phyloP scores from a whole-genome alignment of 2,888 invertebrate genomes.

The Schizotus pectinicornis region DNA sequence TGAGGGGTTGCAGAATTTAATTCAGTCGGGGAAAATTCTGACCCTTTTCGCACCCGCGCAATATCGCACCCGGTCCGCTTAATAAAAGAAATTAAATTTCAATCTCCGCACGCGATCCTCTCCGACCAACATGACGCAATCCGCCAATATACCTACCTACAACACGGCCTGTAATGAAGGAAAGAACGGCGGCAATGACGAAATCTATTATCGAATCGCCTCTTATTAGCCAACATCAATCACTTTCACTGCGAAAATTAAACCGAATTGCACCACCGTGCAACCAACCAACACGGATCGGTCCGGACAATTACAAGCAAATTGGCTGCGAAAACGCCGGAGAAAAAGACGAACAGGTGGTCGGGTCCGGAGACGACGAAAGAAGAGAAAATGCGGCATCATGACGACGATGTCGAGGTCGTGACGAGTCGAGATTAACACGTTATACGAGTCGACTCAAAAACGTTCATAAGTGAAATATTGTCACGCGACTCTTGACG shows the following conservation, averaged over 20 bases:
- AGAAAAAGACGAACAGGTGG: slow-evolving; percentile 37
- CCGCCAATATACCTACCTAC: too few relatives aligned
- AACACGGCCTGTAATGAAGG: not conserved
- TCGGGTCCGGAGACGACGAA: slow-evolving; percentile 24
- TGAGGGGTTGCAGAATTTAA: slow-evolving; percentile 48
- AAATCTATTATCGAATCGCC: not conserved
- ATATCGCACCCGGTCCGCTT: slow-evolving; percentile 34
- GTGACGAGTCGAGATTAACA: slow-evolving; percentile 33
- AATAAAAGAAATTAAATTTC: slow-evolving; percentile 38
- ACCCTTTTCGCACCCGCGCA: slow-evolving; percentile 38
- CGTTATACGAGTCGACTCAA: slow-evolving; percentile 36
- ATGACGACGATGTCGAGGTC: slow-evolving; percentile 11
- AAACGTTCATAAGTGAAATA: slow-evolving; percentile 43
- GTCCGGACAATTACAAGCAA: slow-evolving; percentile 21
- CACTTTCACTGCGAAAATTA: slow-evolving; percentile 19
- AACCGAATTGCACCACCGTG: slow-evolving; percentile 6
- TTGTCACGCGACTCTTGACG: slow-evolving; percentile 42
- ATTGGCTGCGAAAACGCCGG: slow-evolving; percentile 20
- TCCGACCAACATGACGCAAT: too few relatives aligned
- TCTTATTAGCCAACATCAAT: slow-evolving; percentile 15
- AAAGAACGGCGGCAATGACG: slow-evolving; percentile 2
- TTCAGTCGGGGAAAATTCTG: slow-evolving; percentile 48
- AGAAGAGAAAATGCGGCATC: slow-evolving; percentile 18
- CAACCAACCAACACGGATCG: not conserved
- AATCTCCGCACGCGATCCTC: not conserved